Evolutionary conservation across 2,797 vertebrate species (phyloP), one percentile per base, ranked within the genome.

Genomic region (Tarsius wallacei): DNA sequence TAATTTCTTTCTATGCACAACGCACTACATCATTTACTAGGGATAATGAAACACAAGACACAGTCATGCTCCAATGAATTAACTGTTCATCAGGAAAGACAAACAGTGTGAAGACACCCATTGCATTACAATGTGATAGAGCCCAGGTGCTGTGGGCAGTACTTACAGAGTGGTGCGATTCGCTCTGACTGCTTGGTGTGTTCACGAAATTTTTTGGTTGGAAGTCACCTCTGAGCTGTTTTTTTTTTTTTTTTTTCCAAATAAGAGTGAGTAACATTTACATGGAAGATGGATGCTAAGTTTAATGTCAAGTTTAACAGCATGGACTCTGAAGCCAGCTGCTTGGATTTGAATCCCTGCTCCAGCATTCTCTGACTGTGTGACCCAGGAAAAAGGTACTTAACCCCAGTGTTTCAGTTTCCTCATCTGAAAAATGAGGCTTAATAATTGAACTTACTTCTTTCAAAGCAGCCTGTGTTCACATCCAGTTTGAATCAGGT

Each of bases 391-490:
- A 80, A 80, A 84, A 63, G 28, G 13, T 31, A 80, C 0, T 33
- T 80, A 73, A 22, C 0, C 7, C 8, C 1, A 21, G 7, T 51
- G 17, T 14, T 59, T 94, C 71, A 17, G 26, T 83, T 84, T 70
- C 78, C 42, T 89, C 66, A 93, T 55, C 83, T 93, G 74, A 97
- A 98, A 92, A 97, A 64, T 55, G 24, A 88, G 14, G 15, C 47
- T 84, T 51, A 86, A 28, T 86, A n/a, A 61, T 57, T 85, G 21
- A 31, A 73, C 33, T 87, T 59, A 78, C 31, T 71, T 87, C 6
- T 93, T 93, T 85, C 26, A 70, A 78, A 95, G 51, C 9, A 57
- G 0, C 1, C 13, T 17, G 5, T 24, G 22, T 59, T 86, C 66
- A 83, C 4, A 33, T 5, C 31, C 24, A 8, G 21, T 77, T 90